Base-by-base conservation (phyloP, 2,113 vertebrate species). In the Pholis gunnellus region DNA sequence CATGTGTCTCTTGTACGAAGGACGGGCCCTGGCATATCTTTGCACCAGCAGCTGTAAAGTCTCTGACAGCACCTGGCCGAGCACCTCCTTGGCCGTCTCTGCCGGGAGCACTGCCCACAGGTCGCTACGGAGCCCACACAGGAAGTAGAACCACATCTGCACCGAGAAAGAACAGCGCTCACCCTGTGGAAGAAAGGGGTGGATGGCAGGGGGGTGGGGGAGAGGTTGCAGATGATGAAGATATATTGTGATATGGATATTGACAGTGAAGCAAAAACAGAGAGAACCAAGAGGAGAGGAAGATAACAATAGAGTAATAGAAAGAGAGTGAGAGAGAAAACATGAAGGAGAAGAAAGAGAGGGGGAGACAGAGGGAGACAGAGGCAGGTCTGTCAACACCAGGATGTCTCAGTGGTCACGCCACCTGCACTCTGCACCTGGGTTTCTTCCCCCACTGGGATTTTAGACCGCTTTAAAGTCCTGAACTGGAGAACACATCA, bases 141-240 rank as follows among this genome's bases (percentile, higher is more conserved):
- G 96, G 95, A 99, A 99, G 91, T 99, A 99, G 94, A 97, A 95
- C 98, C 98, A 99, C 97, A 99, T 99, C 95, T 99, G 97, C 93
- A 99, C 89, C 1, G 98, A 98, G 92, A 99, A 99, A 67, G 98
- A 99, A 82, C 97, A 99, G 92, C 97, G 96, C 93, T 99, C 98
- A n/a, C 97, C 98, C 98, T 99, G 88, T 83, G 68, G 93, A 95
- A 93, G 65, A 71, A 79, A 93, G 95, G 25, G 17, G 71, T 38
- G 57, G 66, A 64, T 17, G 36, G 56, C 25, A 34, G 61, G 48
- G 38, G 40, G 50, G 52, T 92, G 20, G 11, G 20, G 48, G 68
- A n/a, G 29, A 57, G 88, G 79, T 91, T 93, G 50, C 66, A 79
- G 61, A 84, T 87, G 68, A 78, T 87, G 68, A 78, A 83, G 81